Evolutionary conservation across 2,113 vertebrate species (phyloP).

Genomic region (Aspiorhynchus laticeps): DNA sequence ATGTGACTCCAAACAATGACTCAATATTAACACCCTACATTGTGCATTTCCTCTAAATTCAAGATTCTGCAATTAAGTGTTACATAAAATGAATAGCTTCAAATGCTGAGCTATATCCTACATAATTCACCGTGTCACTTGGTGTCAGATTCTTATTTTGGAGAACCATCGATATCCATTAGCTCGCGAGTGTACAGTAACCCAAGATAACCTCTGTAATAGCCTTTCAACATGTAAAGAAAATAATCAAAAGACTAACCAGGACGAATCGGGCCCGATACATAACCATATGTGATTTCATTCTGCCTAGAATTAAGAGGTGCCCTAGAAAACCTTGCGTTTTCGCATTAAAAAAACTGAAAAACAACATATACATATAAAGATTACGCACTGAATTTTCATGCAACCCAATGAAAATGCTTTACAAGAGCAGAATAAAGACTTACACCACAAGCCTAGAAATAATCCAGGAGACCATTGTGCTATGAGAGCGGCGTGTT

Average conservation of each 20-base stretch:
- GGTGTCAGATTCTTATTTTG: not conserved
- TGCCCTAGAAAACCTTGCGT: constrained; percentile 35
- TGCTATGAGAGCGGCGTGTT: constrained; percentile 75
- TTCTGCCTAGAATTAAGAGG: constrained; percentile 54
- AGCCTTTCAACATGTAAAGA: constrained; percentile 12
- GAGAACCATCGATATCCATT: not conserved
- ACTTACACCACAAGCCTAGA: constrained; percentile 99
- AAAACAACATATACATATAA: not conserved
- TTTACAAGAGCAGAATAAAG: constrained; percentile 37
- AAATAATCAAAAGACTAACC: not conserved
- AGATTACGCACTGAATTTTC: not conserved
- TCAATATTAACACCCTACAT: not conserved
- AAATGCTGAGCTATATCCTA: not conserved
- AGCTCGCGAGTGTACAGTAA: not conserved
- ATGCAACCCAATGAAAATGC: not conserved
- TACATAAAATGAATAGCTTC: not conserved
- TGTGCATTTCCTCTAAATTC: not conserved
- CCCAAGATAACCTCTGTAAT: not conserved
- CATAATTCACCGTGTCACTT: not conserved
- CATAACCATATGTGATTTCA: not conserved
- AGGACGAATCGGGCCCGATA: not conserved
- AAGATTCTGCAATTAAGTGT: not conserved
- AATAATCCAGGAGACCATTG: constrained; percentile 99
- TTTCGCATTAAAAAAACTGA: constrained; percentile 6
- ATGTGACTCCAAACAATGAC: not conserved